Base-by-base conservation (phyloP, 2,888 invertebrate genomes). In the Acleris laterana region DNA sequence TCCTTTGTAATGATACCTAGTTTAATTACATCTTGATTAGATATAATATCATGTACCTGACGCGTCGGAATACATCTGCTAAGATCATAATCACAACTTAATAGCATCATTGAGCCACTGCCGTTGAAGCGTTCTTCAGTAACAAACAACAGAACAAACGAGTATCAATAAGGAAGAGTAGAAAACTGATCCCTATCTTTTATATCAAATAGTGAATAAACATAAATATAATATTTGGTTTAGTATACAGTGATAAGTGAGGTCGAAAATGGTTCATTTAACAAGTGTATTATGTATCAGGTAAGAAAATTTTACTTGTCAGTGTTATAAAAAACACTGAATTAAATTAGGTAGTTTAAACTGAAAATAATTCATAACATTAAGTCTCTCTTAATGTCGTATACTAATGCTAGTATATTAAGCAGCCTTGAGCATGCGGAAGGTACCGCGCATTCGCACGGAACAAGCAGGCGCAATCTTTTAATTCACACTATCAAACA, bases 401-500 rank as follows among this genome's bases (percentile, higher is more conserved):
- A 4, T 38, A 4, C 11, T 38, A 13, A 13, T 46, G n/a, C 17
- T 46, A n/a, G n/a, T 46, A 17, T 7, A n/a, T 13, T 46, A n/a
- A 58, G 13, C 52, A 58, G 46, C 28, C 46, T 57, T 65, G 64
- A 71, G 69, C 70, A 78, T 74, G 72, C 82, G 81, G 79, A 83
- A 80, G 76, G 72, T 71, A 75, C 74, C 70, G 69, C 69, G 74
- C 70, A 74, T 75, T 76, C 74, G 72, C 76, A 73, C 74, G 73
- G 71, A 59, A 59, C 58, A 22, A 70, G 73, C 72, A 71, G 68
- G 72, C 73, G 80, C 84, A 85, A 86, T 87, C 81, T 82, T 83
- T 82, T 84, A 84, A 87, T 85, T 84, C 76, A 81, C 77, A 75
- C 79, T 76, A 80, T 77, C 76, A 79, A 75, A 72, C 79, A 74